These are phyloP conservation scores for Chauna torquata DNA, from an alignment of 2,113 vertebrate genomes.

Conservation along the genomic window DNA sequence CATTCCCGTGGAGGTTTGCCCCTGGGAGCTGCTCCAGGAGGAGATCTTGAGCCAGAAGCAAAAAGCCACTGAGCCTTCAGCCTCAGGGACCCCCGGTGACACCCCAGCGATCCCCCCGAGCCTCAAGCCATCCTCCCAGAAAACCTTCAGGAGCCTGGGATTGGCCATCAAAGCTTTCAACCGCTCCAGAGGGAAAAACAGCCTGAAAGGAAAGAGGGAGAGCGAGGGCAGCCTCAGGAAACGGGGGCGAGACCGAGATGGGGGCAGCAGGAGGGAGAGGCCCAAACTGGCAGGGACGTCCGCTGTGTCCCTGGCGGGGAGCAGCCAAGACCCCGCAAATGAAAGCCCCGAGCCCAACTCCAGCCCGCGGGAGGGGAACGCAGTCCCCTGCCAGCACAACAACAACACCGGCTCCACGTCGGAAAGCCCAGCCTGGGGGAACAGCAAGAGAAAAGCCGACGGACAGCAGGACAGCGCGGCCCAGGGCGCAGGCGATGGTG, in stretches of 20 bases:
- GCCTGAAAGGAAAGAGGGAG: conserved; percentile 25
- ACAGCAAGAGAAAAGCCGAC: background rate
- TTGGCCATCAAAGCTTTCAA: conserved; percentile 73
- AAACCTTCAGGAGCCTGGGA: conserved; percentile 54
- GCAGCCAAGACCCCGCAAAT: background rate
- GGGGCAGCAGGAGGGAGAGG: background rate
- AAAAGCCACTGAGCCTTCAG: background rate
- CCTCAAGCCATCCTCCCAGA: background rate
- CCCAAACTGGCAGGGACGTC: background rate
- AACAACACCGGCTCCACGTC: conserved; percentile 18
- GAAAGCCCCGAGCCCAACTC: background rate
- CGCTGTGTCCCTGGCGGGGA: accelerated
- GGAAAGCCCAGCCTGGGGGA: background rate
- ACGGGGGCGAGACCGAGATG: background rate
- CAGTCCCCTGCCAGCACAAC: conserved; percentile 62
- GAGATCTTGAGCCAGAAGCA: background rate
- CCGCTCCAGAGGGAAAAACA: conserved; percentile 31
- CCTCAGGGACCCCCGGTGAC: background rate
- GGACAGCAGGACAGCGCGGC: background rate
- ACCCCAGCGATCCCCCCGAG: background rate
- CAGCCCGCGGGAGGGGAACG: conserved; percentile 56
- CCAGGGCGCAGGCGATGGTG: accelerated
- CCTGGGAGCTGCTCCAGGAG: conserved; percentile 58
- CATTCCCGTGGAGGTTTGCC: conserved; percentile 12
- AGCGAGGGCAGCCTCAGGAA: background rate